Evolutionary conservation across 2,888 invertebrate species (phyloP).

Genomic region (Branchipolynoe longqiensis): DNA sequence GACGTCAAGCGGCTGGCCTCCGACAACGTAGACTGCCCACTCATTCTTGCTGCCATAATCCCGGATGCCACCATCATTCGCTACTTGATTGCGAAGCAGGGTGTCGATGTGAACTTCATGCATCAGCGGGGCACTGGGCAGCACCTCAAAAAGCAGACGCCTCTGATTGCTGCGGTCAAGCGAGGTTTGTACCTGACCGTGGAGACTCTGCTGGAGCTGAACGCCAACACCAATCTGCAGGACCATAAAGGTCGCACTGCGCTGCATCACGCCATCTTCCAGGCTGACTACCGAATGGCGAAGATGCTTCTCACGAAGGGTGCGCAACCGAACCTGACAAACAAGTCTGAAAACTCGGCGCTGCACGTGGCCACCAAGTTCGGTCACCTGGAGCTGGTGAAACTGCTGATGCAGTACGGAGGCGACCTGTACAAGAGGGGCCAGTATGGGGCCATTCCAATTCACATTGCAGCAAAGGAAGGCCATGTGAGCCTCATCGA

Average conservation of each 20-base stretch:
- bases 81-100: constrained; percentile 66
- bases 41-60: constrained; percentile 67
- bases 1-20: constrained; percentile 68
- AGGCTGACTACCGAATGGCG: constrained; percentile 68
- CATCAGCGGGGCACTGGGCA: constrained; percentile 63
- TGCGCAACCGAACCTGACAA: constrained; percentile 65
- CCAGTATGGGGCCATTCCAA: constrained; percentile 68
- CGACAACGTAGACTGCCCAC: constrained; percentile 67
- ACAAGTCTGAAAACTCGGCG: constrained; percentile 66
- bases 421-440: constrained; percentile 69
- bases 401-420: constrained; percentile 66
- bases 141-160: constrained; percentile 63
- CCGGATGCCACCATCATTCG: constrained; percentile 67
- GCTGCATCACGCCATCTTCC: constrained; percentile 67
- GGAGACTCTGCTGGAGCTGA: constrained; percentile 66
- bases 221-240: constrained; percentile 66
- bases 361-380: constrained; percentile 69
- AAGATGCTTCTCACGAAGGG: constrained; percentile 68
- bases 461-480: constrained; percentile 70
- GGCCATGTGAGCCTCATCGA: constrained; percentile 67
- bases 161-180: constrained; percentile 66
- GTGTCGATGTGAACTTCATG: constrained; percentile 67
- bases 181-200: constrained; percentile 66
- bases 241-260: constrained; percentile 69
- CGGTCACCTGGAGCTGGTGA: constrained; percentile 69